A percentile compares a stretch with the other conserved stretches of the same genome.
Conservation (phyloP, 2,797 vertebrate genomes). For the Mastacembelus armatus region DNA sequence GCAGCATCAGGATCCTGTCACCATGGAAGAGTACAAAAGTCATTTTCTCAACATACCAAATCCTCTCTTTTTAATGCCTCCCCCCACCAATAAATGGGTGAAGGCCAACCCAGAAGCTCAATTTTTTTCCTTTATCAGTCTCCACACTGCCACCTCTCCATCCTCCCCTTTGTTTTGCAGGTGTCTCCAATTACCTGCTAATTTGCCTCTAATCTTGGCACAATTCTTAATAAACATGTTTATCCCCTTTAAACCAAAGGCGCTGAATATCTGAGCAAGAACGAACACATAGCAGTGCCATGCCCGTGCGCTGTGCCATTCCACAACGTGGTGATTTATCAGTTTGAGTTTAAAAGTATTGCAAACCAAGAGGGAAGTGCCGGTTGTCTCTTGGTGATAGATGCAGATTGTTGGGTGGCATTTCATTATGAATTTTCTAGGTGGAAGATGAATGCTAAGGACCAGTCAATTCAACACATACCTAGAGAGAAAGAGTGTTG, state of each 20-base stretch:
- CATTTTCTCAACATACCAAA: slow-evolving; percentile 86
- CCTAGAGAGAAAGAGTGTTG: slow-evolving; percentile 94
- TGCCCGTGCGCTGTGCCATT: slow-evolving; percentile 53
- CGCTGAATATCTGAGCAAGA: slow-evolving; percentile 16
- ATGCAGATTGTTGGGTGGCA: slow-evolving; percentile 93
- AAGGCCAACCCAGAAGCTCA: slow-evolving; percentile 82
- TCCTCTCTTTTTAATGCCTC: slow-evolving; percentile 79
- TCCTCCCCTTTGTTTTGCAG: slow-evolving; percentile 86
- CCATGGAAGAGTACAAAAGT: slow-evolving; percentile 87
- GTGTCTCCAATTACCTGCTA: slow-evolving; percentile 90
- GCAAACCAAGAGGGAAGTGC: slow-evolving; percentile 44
- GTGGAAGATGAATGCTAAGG: slow-evolving; percentile 96
- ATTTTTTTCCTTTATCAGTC: slow-evolving; percentile 76
- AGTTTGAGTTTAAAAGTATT: slow-evolving; percentile 75
- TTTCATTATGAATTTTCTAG: slow-evolving; percentile 95
- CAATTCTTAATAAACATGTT: slow-evolving; percentile 71
- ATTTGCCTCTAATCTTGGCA: slow-evolving; percentile 80
- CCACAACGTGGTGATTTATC: slow-evolving; percentile 85
- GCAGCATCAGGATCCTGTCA: slow-evolving; percentile 93
- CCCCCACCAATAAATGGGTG: slow-evolving; percentile 83
- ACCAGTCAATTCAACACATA: slow-evolving; percentile 93
- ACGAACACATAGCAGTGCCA: slow-evolving; percentile 30
- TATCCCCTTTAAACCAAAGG: slow-evolving; percentile 48
- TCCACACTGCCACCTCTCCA: slow-evolving; percentile 82
- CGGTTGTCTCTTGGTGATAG: slow-evolving; percentile 84